Conservation (phyloP, 2,888 invertebrate genomes). For the Cyrtodaria siliqua region DNA sequence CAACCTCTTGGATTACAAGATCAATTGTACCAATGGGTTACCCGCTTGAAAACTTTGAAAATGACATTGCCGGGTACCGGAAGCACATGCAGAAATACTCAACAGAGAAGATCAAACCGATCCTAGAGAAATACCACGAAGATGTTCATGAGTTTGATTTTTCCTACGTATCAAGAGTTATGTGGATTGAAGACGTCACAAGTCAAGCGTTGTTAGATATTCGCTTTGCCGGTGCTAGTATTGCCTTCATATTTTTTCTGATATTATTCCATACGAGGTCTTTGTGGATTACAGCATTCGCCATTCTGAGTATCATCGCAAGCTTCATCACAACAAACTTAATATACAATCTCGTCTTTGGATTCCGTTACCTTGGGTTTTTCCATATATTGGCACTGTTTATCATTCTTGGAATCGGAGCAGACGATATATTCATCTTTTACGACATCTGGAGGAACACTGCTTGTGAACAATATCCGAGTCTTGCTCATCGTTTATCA, state of each 20-base stretch:
- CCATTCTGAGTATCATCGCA: slow-evolving; percentile 66
- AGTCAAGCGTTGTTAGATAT: slow-evolving; percentile 66
- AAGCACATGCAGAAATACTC: slow-evolving; percentile 29
- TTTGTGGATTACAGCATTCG: slow-evolving; percentile 66
- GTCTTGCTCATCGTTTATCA: slow-evolving; percentile 67
- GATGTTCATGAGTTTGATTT: slow-evolving; percentile 53
- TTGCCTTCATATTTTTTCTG: slow-evolving; percentile 68
- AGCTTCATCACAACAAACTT: slow-evolving; percentile 73
- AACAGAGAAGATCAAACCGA: slow-evolving; percentile 26
- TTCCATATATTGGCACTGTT: slow-evolving; percentile 72
- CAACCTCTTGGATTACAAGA: slow-evolving; percentile 56
- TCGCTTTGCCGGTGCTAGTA: slow-evolving; percentile 64
- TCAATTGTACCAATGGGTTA: slow-evolving; percentile 65
- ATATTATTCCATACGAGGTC: slow-evolving; percentile 72
- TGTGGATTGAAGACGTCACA: slow-evolving; percentile 52
- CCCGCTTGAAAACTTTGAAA: slow-evolving; percentile 39
- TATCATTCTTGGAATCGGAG: slow-evolving; percentile 48
- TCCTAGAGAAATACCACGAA: slow-evolving; percentile 20
- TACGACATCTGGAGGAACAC: slow-evolving; percentile 72
- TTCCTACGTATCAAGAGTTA: slow-evolving; percentile 46
- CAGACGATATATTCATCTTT: slow-evolving; percentile 66
- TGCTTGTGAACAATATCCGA: slow-evolving; percentile 44
- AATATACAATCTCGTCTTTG: slow-evolving; percentile 68
- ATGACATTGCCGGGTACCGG: slow-evolving; percentile 30
- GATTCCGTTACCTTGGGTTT: slow-evolving; percentile 68